Percentiles rank a stretch among this genome's conserved stretches.
These are phyloP conservation scores for Branchinecta sandiegonensis DNA, from an alignment of 2,888 invertebrate species.

Conservation along the genomic window DNA sequence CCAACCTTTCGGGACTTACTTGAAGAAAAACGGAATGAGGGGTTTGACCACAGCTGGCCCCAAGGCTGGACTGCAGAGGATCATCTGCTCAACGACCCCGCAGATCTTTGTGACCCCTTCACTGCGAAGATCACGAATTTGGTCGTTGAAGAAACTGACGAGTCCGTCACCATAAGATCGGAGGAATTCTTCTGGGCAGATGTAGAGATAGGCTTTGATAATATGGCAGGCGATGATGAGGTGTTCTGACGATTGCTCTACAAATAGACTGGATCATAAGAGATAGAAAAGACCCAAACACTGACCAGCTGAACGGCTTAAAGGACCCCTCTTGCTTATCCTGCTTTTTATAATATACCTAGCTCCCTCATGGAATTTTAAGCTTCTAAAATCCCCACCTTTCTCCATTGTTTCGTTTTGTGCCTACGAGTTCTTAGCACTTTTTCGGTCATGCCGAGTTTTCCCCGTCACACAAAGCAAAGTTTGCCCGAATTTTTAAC, in stretches of 20 bases:
- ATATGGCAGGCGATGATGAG: slow-evolving; percentile 62
- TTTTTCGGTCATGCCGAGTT: no score
- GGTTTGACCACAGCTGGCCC: slow-evolving; percentile 46
- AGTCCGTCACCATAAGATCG: slow-evolving; percentile 53
- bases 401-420: no score
- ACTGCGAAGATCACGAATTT: slow-evolving; percentile 59
- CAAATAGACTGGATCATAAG: background rate
- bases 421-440: no score
- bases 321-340: no score
- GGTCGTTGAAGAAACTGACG: slow-evolving; percentile 50
- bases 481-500: no score
- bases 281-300: no score
- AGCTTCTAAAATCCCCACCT: no score
- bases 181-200: slow-evolving; percentile 63
- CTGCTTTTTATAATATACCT: no score
- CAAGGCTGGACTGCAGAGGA: slow-evolving; percentile 37
- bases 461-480: no score
- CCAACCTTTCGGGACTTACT: slow-evolving; percentile 30
- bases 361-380: no score
- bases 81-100: slow-evolving; percentile 56
- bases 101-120: slow-evolving; percentile 58
- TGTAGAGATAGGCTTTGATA: slow-evolving; percentile 62
- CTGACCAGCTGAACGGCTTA: no score
- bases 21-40: slow-evolving; percentile 45
- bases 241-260: slow-evolving; percentile 68